These are phyloP conservation scores for Mallotus villosus DNA, from an alignment of 2,797 vertebrate genomes.

Conservation along the genomic window DNA sequence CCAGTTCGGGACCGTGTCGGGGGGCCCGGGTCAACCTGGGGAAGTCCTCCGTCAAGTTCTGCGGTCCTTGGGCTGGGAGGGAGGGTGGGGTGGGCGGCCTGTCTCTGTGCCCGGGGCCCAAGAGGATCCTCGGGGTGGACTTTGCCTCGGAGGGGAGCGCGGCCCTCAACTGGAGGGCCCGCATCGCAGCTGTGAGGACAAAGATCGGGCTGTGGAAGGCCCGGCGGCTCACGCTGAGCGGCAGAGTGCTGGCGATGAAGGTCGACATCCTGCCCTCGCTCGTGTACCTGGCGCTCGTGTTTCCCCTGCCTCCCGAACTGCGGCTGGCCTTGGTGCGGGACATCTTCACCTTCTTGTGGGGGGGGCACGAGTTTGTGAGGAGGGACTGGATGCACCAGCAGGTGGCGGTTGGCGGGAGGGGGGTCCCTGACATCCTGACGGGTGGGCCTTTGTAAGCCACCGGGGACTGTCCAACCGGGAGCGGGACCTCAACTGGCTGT, in stretches of 20 bases:
- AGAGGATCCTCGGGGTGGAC: not conserved
- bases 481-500: not conserved
- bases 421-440: not conserved
- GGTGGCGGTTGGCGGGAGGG: not conserved
- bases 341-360: not conserved
- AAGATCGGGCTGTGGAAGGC: not conserved
- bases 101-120: not conserved
- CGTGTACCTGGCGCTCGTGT: not conserved
- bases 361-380: not conserved
- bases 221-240: not conserved
- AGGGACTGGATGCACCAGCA: not conserved
- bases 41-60: conserved; percentile 11
- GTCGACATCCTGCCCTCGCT: not conserved
- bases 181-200: not conserved
- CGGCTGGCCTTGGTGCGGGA: not conserved
- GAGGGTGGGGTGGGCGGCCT: not conserved
- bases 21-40: conserved; percentile 8
- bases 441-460: not conserved
- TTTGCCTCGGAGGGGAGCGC: not conserved
- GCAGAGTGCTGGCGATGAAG: not conserved
- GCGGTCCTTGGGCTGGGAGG: conserved; percentile 17
- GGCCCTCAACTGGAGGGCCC: not conserved
- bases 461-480: not conserved
- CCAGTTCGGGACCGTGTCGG: not conserved
- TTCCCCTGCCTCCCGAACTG: not conserved